Conservation (phyloP, 1,140 invertebrate genomes). For the Ceratosolen fusciceps region DNA sequence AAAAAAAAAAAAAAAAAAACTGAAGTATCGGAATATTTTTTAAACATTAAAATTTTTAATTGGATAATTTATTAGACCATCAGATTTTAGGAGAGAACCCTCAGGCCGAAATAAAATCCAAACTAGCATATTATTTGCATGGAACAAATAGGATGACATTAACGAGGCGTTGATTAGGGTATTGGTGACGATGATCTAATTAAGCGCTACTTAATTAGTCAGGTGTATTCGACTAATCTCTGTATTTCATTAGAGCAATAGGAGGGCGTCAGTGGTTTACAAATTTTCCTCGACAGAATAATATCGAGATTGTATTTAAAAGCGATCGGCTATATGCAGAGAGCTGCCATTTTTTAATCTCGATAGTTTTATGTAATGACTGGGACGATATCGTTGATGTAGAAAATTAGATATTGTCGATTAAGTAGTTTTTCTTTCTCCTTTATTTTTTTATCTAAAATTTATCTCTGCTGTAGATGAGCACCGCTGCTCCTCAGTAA, state of each 20-base stretch:
- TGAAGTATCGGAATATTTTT: no score
- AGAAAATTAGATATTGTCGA: not conserved
- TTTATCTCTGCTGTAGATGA: conserved; percentile 42
- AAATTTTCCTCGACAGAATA: not conserved
- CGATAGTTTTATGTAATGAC: not conserved
- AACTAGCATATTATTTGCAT: conserved; percentile 57
- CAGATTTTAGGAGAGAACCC: not conserved
- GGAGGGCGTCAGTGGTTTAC: conserved; percentile 57
- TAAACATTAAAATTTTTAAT: not conserved
- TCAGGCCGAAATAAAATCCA: conserved; percentile 48
- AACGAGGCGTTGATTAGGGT: conserved; percentile 67
- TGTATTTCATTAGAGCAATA: conserved; percentile 61
- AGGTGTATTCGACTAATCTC: conserved; percentile 67
- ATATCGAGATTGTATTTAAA: not conserved
- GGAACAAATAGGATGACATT: conserved; percentile 63
- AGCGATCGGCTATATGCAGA: not conserved
- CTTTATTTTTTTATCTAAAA: conserved; percentile 3
- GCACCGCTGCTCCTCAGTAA: conserved; percentile 51
- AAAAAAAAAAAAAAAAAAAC: no score
- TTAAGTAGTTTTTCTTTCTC: conserved; percentile 5
- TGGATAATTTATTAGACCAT: not conserved
- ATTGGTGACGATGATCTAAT: conserved; percentile 67
- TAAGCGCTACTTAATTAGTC: conserved; percentile 67
- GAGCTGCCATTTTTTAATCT: not conserved
- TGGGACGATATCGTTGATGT: not conserved